Conservation (phyloP, 2,797 vertebrate species). For the Poliocrania exsul region DNA sequence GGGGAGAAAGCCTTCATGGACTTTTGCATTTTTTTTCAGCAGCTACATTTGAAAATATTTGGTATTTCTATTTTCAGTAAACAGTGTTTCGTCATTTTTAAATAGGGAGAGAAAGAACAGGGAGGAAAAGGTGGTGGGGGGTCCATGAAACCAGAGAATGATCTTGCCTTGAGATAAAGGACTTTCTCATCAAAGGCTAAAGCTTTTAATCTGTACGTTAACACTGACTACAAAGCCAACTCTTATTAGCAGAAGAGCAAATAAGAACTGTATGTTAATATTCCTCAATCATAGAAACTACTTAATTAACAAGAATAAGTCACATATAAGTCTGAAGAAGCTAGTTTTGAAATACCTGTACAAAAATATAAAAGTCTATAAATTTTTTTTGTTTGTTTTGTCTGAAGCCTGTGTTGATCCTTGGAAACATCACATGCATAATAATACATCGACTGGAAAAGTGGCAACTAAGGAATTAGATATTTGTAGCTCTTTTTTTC, state of each 20-base stretch:
- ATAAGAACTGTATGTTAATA: conserved; percentile 80
- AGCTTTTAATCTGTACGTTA: conserved; percentile 78
- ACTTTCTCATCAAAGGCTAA: conserved; percentile 79
- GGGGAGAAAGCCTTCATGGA: conserved; percentile 63
- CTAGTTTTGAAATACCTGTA: conserved; percentile 86
- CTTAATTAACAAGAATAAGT: conserved; percentile 79
- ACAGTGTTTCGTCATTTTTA: conserved; percentile 72
- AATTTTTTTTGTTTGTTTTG: conserved; percentile 77
- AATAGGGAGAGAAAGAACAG: conserved; percentile 68
- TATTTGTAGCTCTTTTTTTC: conserved; percentile 83
- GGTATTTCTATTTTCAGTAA: conserved; percentile 75
- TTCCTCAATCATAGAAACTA: conserved; percentile 80
- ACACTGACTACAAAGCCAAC: conserved; percentile 80
- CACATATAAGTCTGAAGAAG: conserved; percentile 83
- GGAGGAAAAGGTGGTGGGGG: conserved; percentile 52
- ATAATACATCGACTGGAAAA: conserved; percentile 89
- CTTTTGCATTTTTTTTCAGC: conserved; percentile 69
- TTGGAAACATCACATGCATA: conserved; percentile 94
- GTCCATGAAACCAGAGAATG: conserved; percentile 78
- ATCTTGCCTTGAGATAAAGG: conserved; percentile 78
- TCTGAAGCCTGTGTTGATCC: conserved; percentile 84
- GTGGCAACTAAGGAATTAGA: conserved; percentile 90
- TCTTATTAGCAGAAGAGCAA: conserved; percentile 81
- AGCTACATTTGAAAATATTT: conserved; percentile 78
- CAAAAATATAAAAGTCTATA: conserved; percentile 93